Evolutionary conservation across 2,888 invertebrate species (phyloP), one percentile per base, ranked within the genome.

Genomic region (Elmis aenea): DNA sequence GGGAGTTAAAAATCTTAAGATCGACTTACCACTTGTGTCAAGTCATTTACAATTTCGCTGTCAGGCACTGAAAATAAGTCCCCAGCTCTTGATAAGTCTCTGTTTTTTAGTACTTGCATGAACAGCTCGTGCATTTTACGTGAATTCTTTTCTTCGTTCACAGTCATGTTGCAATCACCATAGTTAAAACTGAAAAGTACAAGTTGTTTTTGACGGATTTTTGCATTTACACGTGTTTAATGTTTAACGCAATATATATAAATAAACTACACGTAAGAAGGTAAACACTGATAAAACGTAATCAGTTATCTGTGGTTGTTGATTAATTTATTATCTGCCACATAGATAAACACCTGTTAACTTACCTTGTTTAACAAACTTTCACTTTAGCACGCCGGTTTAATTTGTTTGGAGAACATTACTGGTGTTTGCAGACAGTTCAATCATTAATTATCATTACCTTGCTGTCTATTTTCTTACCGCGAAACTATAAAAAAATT

Each of bases 61-160:
- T 95, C 91, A 26, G 85, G 79, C 44, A 94, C 80, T 6, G 86
- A 83, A 69, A 94, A 94, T 47, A 94, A 76, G 68, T 93, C 92
- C 14, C 92, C 92, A 55, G 93, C 93, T 64, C 85, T 73, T 31
- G 92, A 91, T 42, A 94, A 75, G 70, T 94, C 92, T 64, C 89
- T 81, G 66, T 88, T 85, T 59, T 83, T 86, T 50, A 94, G 75
- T 49, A 94, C 91, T 73, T 89, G 86, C 61, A 85, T 85, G 64
- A 94, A 85, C 61, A 94, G 74, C 68, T 89, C 89, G 71, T 92
- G 91, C 91, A 92, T 92, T 63, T 71, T 81, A 60, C 51, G 55
- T 33, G 31, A 30, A 27, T 34, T 43, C 22, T 22, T 39, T 11
- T 37, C 38, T 13, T 40, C 23, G 18, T 40, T 46, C 23, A 38